Percentiles rank a stretch among this genome's conserved stretches.
Conservation (phyloP, 2,797 vertebrate species). For the Diglossa cyanea region DNA sequence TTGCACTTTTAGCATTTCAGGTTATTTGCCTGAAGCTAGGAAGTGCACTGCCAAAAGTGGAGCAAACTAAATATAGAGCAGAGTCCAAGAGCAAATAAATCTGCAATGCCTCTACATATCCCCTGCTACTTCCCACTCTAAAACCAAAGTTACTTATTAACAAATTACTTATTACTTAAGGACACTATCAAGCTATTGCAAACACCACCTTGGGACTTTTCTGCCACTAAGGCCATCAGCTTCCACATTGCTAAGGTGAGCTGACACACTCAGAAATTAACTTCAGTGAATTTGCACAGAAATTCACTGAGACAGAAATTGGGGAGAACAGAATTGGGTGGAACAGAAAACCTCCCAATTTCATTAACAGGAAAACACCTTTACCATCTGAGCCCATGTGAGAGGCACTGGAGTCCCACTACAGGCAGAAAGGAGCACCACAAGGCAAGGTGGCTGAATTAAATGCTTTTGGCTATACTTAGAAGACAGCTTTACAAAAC, state of each 20-base stretch:
- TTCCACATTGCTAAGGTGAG: background rate
- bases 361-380: background rate
- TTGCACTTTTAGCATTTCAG: background rate
- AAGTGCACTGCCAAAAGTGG: background rate
- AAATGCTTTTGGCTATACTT: background rate
- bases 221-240: background rate
- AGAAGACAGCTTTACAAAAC: background rate
- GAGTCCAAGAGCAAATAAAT: background rate
- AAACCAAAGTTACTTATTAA: background rate
- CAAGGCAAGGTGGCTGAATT: background rate
- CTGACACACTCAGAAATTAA: background rate
- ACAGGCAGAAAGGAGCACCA: background rate
- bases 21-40: background rate
- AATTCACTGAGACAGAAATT: background rate
- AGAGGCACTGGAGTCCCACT: background rate
- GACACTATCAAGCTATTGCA: background rate
- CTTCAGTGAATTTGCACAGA: background rate
- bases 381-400: background rate
- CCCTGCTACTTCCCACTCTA: background rate
- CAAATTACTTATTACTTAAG: background rate
- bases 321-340: background rate
- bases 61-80: background rate
- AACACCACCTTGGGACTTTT: background rate
- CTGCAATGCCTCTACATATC: background rate
- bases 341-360: background rate